Base-by-base conservation (phyloP, 2,888 invertebrate species). In the Andrena fulva region DNA sequence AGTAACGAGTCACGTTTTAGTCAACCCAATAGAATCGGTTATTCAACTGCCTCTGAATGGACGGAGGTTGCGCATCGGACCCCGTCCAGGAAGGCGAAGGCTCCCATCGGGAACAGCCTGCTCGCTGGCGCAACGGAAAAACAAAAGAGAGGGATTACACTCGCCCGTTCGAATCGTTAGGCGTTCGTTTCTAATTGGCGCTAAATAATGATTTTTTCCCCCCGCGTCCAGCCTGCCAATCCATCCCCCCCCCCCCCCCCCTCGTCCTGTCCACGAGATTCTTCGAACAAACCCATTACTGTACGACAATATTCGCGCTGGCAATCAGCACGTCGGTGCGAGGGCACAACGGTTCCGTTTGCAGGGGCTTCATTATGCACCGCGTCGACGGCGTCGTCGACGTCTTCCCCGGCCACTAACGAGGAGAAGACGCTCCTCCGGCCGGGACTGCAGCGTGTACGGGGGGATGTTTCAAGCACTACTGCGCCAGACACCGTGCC, bases 151-250 rank as follows among this genome's bases (percentile, higher is more conserved):
- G 63, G 16, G 76, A 77, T 75, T 69, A 79, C 63, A 69, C 62
- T 10, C n/a, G 27, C 68, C 31, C 59, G 76, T 70, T 77, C 71
- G 56, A 74, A 85, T 87, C 83, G 78, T 89, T 87, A 86, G 89
- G 83, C 81, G 64, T 70, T 31, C 66, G 74, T 67, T 85, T 84
- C 89, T 91, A 91, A 92, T 90, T 89, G 87, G 88, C 87, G 91
- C 91, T 92, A 92, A 93, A 90, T 91, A 87, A 91, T 88, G 35
- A 87, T 91, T 92, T 92, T 90, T 90, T 87, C 79, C 60, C 63
- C 33, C 48, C 60, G 42, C 35, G 56, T 29, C 48, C 52, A 54
- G 33, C 64, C 69, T 24, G 73, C 73, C 82, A 76, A 86, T 86
- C 69, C 42, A 42, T 4, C 12, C 42, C 42, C 42, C 3, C 1